Conservation (phyloP, 1,140 invertebrate species). For the Acromyrmex heyeri region DNA sequence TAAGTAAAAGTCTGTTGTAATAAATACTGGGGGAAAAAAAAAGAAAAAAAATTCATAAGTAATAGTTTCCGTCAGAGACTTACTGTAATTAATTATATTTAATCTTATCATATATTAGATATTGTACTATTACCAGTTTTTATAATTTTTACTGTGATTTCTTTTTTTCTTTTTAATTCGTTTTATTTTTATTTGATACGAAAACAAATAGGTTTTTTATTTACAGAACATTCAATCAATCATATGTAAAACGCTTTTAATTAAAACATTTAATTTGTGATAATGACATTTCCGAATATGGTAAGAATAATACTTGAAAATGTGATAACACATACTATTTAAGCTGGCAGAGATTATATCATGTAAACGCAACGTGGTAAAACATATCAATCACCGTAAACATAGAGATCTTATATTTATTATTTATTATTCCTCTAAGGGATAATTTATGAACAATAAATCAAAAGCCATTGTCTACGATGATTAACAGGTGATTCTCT, state of each 20-base stretch:
- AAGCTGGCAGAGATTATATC: not conserved
- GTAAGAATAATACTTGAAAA: not conserved
- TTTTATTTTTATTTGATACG: conserved; percentile 1
- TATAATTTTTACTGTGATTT: not conserved
- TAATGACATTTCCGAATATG: conserved; percentile 16
- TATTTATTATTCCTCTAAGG: not conserved
- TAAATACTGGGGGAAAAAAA: not conserved
- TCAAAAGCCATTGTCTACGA: no score
- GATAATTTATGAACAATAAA: not conserved
- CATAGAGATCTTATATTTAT: not conserved
- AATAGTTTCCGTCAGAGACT: not conserved
- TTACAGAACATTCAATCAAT: not conserved
- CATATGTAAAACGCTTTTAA: not conserved
- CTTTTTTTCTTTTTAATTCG: not conserved
- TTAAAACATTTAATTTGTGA: conserved; percentile 1
- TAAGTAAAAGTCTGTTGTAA: conserved; percentile 8
- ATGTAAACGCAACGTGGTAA: not conserved
- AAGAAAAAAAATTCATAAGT: not conserved
- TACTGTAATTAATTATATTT: not conserved
- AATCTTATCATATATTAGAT: not conserved
- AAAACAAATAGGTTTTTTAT: not conserved
- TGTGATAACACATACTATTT: conserved; percentile 24
- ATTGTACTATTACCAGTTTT: not conserved
- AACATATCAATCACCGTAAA: not conserved
- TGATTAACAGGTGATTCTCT: no score